phyloP scores from a whole-genome alignment of 2,888 invertebrate genomes.

The Apamea crenata region DNA sequence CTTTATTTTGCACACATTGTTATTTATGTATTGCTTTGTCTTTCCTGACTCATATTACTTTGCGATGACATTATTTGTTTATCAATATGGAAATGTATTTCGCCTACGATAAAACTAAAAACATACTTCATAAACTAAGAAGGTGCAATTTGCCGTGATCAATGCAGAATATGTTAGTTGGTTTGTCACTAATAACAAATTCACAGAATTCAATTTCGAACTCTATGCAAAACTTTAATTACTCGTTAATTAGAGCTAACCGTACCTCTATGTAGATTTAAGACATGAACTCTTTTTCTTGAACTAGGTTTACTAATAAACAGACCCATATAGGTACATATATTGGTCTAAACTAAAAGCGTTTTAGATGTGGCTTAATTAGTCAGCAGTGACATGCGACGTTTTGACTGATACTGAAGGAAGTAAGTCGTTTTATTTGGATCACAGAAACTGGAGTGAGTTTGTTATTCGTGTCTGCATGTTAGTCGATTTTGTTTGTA shows the following conservation, averaged over 20 bases:
- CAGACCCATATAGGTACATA: conserved; percentile 55
- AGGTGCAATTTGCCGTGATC: background rate
- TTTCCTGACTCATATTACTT: conserved; percentile 48
- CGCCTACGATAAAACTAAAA: background rate
- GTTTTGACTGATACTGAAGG: conserved; percentile 58
- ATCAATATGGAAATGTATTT: conserved; percentile 21
- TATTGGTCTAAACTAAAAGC: conserved; percentile 53
- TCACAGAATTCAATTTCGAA: conserved; percentile 24
- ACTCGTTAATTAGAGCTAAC: conserved; percentile 42
- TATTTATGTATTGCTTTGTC: conserved; percentile 64
- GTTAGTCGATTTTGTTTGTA: conserved; percentile 66
- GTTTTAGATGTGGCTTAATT: conserved; percentile 56
- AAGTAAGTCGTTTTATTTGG: conserved; percentile 70
- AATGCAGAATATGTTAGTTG: conserved; percentile 13
- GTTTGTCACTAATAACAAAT: conserved; percentile 15
- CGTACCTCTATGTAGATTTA: conserved; percentile 52
- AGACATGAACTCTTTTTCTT: conserved; percentile 51
- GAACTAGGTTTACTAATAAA: conserved; percentile 40
- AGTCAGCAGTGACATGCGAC: conserved; percentile 51
- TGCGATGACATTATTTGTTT: conserved; percentile 40
- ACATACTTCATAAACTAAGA: background rate
- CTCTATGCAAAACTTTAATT: conserved; percentile 48
- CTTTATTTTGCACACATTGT: conserved; percentile 66
- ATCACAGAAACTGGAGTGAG: conserved; percentile 70
- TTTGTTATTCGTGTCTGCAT: conserved; percentile 62